A percentile compares a stretch with the other conserved stretches of the same genome.
phyloP scores from a whole-genome alignment of 2,797 vertebrate species.

The Cyprinodon diabolis region DNA sequence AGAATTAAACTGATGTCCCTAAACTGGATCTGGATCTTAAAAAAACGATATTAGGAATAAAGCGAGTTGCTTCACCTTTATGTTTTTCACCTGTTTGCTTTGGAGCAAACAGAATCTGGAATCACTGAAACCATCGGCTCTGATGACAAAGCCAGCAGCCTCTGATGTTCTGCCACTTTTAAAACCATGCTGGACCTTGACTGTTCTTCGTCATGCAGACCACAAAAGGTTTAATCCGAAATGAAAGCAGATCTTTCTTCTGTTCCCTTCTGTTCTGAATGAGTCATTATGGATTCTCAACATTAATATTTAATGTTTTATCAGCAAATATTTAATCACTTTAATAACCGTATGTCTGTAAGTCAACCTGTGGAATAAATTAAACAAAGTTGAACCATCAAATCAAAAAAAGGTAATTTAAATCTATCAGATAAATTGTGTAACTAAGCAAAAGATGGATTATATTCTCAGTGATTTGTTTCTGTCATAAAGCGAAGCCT shows the following conservation, averaged over 20 bases:
- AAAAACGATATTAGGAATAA: too few species aligned
- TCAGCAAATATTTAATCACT: not conserved
- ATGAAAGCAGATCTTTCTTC: not conserved
- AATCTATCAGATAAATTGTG: slow-evolving; percentile 10
- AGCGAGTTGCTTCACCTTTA: not conserved
- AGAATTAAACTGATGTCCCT: too few species aligned
- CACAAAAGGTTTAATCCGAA: not conserved
- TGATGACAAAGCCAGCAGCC: too few species aligned
- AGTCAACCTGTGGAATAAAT: not conserved
- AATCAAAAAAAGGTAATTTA: slow-evolving; percentile 5
- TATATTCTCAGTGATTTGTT: slow-evolving; percentile 14
- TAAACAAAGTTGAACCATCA: slow-evolving; percentile 4
- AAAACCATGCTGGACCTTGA: not conserved
- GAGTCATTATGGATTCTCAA: not conserved
- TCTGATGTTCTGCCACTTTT: not conserved
- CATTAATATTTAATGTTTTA: not conserved
- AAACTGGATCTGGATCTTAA: too few species aligned
- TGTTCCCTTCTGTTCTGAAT: not conserved
- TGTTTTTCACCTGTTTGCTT: not conserved
- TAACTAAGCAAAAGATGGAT: slow-evolving; percentile 8
- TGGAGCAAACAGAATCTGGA: not conserved
- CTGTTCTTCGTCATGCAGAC: not conserved
- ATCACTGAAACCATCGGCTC: not conserved
- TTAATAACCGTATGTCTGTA: not conserved
- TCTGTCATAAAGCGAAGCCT: not conserved